phyloP scores from a whole-genome alignment of 2,888 invertebrate genomes.

The Nezara viridula region DNA sequence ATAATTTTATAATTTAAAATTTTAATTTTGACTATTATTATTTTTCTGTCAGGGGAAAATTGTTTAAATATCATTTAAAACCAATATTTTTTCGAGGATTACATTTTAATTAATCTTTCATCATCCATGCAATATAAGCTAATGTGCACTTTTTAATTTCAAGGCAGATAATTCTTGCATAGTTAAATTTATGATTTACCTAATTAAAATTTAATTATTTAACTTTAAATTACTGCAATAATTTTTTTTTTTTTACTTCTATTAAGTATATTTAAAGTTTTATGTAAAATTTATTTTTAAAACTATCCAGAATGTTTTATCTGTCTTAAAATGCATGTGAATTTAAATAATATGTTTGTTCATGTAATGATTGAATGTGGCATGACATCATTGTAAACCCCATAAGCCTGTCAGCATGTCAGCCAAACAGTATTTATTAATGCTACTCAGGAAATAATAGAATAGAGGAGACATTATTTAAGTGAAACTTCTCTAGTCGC shows the following conservation, averaged over 20 bases:
- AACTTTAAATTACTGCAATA: neutral
- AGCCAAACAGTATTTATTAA: slow-evolving; percentile 4
- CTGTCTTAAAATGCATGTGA: slow-evolving; percentile 53
- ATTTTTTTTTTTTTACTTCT: neutral
- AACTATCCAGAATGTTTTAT: neutral
- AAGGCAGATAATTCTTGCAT: slow-evolving; percentile 3
- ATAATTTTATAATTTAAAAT: neutral
- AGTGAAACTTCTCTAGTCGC: neutral
- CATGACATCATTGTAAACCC: slow-evolving; percentile 53
- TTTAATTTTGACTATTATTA: neutral
- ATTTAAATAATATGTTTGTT: slow-evolving; percentile 19
- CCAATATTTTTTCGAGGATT: slow-evolving; percentile 42
- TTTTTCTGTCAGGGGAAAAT: neutral
- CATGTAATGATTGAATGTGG: slow-evolving; percentile 52
- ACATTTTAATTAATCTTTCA: slow-evolving; percentile 15
- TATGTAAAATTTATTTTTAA: neutral
- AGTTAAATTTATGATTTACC: neutral
- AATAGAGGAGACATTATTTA: neutral
- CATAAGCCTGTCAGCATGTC: slow-evolving; percentile 48
- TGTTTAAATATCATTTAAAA: neutral
- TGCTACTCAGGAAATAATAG: neutral
- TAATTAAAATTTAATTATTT: neutral
- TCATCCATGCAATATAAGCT: slow-evolving; percentile 30
- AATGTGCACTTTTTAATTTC: slow-evolving; percentile 39
- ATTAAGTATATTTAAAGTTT: neutral